phyloP scores from a whole-genome alignment of 2,888 invertebrate genomes.

The Drosophila multiciliata region DNA sequence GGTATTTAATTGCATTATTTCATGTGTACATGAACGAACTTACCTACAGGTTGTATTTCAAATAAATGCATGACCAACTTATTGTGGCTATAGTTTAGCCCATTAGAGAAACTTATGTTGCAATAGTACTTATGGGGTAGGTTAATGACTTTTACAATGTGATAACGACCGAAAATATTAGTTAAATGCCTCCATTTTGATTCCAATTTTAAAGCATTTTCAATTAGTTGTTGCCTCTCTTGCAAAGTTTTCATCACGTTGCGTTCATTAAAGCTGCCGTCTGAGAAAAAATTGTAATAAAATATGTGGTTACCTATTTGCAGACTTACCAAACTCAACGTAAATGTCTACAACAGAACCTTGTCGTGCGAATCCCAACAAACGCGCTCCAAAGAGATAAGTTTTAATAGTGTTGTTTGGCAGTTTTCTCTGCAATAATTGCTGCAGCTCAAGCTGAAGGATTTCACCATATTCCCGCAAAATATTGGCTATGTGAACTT shows the following conservation, averaged over 20 bases:
- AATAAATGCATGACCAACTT: constrained; percentile 32
- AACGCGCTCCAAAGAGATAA: constrained; percentile 31
- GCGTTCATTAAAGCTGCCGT: constrained; percentile 1
- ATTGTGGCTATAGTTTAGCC: constrained; percentile 20
- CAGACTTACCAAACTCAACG: constrained; percentile 20
- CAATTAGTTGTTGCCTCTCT: background rate
- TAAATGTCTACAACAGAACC: constrained; percentile 32
- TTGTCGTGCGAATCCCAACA: constrained; percentile 21
- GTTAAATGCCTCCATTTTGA: background rate
- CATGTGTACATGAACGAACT: background rate
- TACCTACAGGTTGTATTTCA: constrained; percentile 41
- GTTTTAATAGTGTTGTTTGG: background rate
- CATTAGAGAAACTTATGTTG: constrained; percentile 22
- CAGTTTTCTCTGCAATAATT: background rate
- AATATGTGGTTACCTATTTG: background rate
- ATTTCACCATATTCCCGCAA: background rate
- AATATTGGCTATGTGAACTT: constrained; percentile 4
- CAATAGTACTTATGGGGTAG: background rate
- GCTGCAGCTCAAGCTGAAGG: background rate
- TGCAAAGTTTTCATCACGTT: rapidly evolving
- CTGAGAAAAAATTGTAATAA: constrained; percentile 7
- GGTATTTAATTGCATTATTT: background rate
- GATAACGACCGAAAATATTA: background rate
- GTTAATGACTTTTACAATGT: constrained; percentile 16
- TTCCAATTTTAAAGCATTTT: background rate